These are phyloP conservation scores for Python bivittatus DNA, from an alignment of 2,113 vertebrate genomes.

Conservation along the genomic window DNA sequence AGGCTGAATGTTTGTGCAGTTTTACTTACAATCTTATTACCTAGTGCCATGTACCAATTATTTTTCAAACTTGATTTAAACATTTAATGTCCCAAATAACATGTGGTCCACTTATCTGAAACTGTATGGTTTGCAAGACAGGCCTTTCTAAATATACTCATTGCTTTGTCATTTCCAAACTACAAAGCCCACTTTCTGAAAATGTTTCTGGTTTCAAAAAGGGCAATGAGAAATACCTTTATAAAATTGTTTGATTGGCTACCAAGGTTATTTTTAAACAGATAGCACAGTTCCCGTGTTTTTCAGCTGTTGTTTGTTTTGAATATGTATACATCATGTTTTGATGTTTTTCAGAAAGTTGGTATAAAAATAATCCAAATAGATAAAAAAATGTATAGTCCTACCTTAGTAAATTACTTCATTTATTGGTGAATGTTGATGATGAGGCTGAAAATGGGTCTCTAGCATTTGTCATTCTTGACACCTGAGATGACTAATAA, in stretches of 20 bases:
- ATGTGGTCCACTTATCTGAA: not conserved
- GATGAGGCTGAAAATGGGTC: not conserved
- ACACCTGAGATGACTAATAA: not conserved
- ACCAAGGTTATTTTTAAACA: not conserved
- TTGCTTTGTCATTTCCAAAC: not conserved
- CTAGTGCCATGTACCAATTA: not conserved
- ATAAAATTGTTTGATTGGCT: not conserved
- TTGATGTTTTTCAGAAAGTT: not conserved
- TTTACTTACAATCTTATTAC: not conserved
- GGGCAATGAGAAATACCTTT: not conserved
- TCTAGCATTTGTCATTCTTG: not conserved
- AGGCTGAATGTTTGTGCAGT: not conserved
- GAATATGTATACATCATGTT: not conserved
- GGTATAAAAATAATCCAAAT: not conserved
- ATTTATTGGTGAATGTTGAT: not conserved
- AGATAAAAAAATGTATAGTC: not conserved
- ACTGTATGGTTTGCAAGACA: not conserved
- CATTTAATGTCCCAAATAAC: not conserved
- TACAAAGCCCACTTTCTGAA: not conserved
- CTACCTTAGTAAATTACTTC: not conserved
- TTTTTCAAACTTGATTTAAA: not conserved
- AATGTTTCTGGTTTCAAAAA: not conserved
- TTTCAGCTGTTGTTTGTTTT: not conserved
- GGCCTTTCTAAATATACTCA: not conserved
- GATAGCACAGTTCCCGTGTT: not conserved